phyloP scores from a whole-genome alignment of 2,797 vertebrate species.

The Bucorvus abyssinicus region DNA sequence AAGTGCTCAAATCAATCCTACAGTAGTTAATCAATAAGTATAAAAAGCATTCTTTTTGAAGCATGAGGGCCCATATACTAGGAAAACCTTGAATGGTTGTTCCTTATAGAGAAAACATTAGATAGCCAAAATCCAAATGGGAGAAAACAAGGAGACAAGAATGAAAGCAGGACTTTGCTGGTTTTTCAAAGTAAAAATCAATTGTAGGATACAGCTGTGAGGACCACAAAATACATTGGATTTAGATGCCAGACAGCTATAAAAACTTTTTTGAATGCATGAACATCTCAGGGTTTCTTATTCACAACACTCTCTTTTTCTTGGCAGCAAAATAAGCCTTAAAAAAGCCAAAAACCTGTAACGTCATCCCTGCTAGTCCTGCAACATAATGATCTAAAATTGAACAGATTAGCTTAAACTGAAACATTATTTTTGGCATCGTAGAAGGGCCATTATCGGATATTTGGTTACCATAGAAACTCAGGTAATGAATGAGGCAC shows the following conservation, averaged over 20 bases:
- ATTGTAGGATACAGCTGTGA: background rate
- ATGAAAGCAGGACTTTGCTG: conserved; percentile 19
- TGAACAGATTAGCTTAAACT: conserved; percentile 41
- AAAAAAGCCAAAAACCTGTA: background rate
- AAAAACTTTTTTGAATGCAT: background rate
- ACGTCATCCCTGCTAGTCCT: background rate
- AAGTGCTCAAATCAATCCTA: background rate
- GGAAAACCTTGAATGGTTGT: background rate
- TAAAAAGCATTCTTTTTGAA: background rate
- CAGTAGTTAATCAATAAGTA: background rate
- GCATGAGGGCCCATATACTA: background rate
- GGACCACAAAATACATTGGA: background rate
- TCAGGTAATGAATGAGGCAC: background rate
- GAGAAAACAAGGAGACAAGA: background rate
- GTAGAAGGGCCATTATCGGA: conserved; percentile 32
- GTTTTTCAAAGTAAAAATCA: conserved; percentile 34
- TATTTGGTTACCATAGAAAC: conserved; percentile 46
- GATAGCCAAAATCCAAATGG: background rate
- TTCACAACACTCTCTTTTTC: background rate
- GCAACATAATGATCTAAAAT: conserved; percentile 17
- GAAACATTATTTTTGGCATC: conserved; percentile 36
- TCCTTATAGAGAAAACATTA: background rate
- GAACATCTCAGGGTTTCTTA: background rate
- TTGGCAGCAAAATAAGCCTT: background rate
- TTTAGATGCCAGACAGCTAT: conserved; percentile 2